Percentiles rank a stretch among this genome's conserved stretches.
phyloP scores from a whole-genome alignment of 2,888 invertebrate species.

The Spicauda simplicius region DNA sequence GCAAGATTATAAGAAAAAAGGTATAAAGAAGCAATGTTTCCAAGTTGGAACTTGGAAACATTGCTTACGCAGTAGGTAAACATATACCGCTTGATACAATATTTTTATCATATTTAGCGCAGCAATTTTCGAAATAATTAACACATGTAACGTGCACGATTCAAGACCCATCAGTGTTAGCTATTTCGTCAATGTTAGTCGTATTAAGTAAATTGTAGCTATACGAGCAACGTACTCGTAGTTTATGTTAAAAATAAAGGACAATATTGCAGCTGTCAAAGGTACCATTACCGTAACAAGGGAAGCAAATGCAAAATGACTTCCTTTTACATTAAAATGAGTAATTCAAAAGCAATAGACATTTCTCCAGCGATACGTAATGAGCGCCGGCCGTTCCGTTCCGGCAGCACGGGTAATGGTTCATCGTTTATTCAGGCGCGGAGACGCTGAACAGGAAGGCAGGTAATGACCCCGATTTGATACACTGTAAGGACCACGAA shows the following conservation, averaged over 20 bases:
- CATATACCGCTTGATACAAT: no score
- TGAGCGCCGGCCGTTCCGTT: constrained; percentile 16
- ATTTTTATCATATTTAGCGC: no score
- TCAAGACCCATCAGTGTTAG: no score
- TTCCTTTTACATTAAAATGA: constrained; percentile 4
- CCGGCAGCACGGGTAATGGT: constrained; percentile 23
- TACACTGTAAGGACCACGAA: not conserved
- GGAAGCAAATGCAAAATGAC: constrained; percentile 1
- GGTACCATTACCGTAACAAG: not conserved
- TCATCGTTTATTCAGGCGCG: constrained; percentile 18
- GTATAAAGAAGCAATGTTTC: no score
- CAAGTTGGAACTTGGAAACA: no score
- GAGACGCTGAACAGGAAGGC: constrained; percentile 15
- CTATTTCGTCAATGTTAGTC: no score
- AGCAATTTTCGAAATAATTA: no score
- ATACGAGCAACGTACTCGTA: no score
- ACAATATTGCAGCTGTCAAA: not conserved
- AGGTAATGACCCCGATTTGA: not conserved
- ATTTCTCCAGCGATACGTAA: constrained; percentile 16
- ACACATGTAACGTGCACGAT: no score
- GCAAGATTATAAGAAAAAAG: no score
- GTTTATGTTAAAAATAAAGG: not conserved
- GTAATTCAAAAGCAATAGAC: constrained; percentile 19
- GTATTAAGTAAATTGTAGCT: no score
- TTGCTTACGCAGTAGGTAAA: no score